A percentile compares a stretch with the other conserved stretches of the same genome.
These are phyloP conservation scores for Rhea americana DNA, from an alignment of 2,113 vertebrate genomes.

Conservation along the genomic window DNA sequence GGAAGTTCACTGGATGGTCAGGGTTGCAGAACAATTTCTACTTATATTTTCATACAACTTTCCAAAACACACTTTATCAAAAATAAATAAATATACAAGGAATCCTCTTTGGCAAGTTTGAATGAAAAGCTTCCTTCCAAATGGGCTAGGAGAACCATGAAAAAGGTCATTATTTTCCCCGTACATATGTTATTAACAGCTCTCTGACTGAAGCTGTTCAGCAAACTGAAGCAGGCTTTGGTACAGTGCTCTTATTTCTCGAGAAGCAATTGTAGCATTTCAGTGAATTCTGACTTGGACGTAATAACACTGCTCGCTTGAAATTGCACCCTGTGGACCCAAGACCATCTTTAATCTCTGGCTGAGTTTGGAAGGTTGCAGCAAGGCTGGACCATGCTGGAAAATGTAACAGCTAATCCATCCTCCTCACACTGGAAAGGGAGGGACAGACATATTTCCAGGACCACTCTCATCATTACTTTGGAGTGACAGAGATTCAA, in stretches of 20 bases:
- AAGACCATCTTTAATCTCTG: background rate
- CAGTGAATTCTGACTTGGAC: background rate
- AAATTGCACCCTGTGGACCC: background rate
- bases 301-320: background rate
- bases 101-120: background rate
- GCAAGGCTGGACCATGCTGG: background rate
- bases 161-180: background rate
- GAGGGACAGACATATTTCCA: background rate
- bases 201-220: background rate
- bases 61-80: background rate
- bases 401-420: background rate
- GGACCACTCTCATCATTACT: background rate
- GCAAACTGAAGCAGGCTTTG: background rate
- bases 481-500: background rate
- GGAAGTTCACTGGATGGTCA: background rate
- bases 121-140: background rate
- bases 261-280: background rate
- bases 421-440: background rate
- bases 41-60: background rate
- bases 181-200: background rate
- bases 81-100: background rate
- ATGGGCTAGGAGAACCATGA: background rate
- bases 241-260: background rate
- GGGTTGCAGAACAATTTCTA: background rate
- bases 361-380: background rate